phyloP scores from a whole-genome alignment of 2,888 invertebrate species.

The Peribatodes rhomboidaria region DNA sequence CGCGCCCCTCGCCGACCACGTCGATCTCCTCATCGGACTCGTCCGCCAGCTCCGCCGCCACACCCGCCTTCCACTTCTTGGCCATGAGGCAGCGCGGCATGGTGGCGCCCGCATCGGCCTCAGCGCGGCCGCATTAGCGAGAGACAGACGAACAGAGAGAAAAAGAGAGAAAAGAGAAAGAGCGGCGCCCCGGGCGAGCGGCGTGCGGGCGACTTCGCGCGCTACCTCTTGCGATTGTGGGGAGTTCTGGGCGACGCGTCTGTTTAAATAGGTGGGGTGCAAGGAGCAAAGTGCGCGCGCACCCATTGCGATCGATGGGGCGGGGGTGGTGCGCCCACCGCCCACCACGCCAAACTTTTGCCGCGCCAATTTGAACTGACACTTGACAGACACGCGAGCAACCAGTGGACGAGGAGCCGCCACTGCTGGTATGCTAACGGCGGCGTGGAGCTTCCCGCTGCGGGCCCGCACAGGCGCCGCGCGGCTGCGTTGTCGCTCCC shows the following conservation, averaged over 20 bases:
- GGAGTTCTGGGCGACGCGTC: slow-evolving; percentile 70
- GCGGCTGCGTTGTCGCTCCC: not conserved
- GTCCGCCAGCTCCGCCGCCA: slow-evolving; percentile 87
- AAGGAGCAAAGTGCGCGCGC: slow-evolving; percentile 76
- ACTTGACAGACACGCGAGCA: slow-evolving; percentile 73
- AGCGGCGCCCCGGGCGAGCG: slow-evolving; percentile 85
- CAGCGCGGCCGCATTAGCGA: slow-evolving; percentile 84
- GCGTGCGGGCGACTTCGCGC: slow-evolving; percentile 80
- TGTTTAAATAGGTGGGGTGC: slow-evolving; percentile 78
- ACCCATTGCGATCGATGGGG: slow-evolving; percentile 76
- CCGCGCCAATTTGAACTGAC: slow-evolving; percentile 73
- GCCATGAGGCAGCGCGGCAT: slow-evolving; percentile 99
- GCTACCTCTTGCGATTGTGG: slow-evolving; percentile 87
- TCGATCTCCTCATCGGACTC: slow-evolving; percentile 93
- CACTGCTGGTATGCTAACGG: slow-evolving; percentile 47
- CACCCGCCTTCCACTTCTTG: slow-evolving; percentile 96
- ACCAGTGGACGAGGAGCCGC: slow-evolving; percentile 69
- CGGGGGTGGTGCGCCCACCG: slow-evolving; percentile 59
- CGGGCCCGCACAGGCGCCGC: slow-evolving; percentile 7
- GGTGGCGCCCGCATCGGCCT: slow-evolving; percentile 87
- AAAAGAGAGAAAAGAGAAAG: slow-evolving; percentile 84
- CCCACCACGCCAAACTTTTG: slow-evolving; percentile 71
- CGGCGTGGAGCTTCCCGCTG: slow-evolving; percentile 18
- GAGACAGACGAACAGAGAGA: slow-evolving; percentile 85
- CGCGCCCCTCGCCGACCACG: slow-evolving; percentile 93